Percentiles rank a stretch among this genome's conserved stretches.
phyloP scores from a whole-genome alignment of 2,113 vertebrate species.

The Nibea coibor region DNA sequence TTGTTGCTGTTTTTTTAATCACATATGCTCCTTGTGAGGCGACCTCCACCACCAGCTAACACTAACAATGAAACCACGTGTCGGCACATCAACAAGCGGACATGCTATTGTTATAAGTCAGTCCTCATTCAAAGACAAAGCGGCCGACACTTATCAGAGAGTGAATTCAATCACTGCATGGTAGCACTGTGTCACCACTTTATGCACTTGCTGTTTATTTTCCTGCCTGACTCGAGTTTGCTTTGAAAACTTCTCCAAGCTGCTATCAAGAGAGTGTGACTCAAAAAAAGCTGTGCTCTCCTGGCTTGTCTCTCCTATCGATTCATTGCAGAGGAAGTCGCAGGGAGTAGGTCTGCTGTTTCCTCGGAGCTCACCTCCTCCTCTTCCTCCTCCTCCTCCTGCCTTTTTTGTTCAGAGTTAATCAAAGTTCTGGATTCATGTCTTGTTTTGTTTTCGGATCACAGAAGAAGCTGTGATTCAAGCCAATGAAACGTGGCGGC shows the following conservation, averaged over 20 bases:
- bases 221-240: slow-evolving; percentile 1
- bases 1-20: background rate
- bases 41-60: background rate
- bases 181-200: background rate
- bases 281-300: slow-evolving; percentile 19
- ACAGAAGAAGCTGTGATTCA: slow-evolving; percentile 39
- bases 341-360: slow-evolving; percentile 52
- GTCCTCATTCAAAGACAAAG: background rate
- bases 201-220: slow-evolving; percentile 23
- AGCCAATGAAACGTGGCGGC: slow-evolving; percentile 52
- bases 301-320: slow-evolving; percentile 32
- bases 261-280: slow-evolving; percentile 43
- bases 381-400: background rate
- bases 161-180: background rate
- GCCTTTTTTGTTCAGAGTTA: slow-evolving; percentile 30
- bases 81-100: background rate
- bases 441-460: slow-evolving; percentile 12
- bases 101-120: background rate
- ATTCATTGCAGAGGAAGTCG: slow-evolving; percentile 47
- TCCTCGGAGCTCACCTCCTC: slow-evolving; percentile 43
- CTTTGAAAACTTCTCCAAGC: slow-evolving; percentile 50
- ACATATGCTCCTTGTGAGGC: background rate
- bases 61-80: slow-evolving; percentile 5
- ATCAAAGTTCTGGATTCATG: slow-evolving; percentile 13
- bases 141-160: background rate